Evolutionary conservation across 2,797 vertebrate species (phyloP), one percentile per base, ranked within the genome.

Genomic region (Anguilla obscura): DNA sequence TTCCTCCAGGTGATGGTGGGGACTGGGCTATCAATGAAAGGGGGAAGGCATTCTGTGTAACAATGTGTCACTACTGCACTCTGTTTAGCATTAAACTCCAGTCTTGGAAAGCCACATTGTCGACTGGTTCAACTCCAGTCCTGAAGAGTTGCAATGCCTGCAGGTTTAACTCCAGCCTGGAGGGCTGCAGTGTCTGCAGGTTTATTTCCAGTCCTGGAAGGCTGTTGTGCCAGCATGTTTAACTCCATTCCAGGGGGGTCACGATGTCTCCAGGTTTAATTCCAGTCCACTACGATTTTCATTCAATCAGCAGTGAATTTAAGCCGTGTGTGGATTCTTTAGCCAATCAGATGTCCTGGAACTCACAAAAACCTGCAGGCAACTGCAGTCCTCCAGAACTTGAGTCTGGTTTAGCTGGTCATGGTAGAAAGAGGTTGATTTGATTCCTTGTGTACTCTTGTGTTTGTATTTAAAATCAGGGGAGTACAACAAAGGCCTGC

Each of bases 1-100:
- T 99, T 99, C 92, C 97, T 97, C 98, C 98, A 99, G 9, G 98
- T 98, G 92, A 99, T 99, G 52, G 98, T 98, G 89, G 98, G 98
- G 93, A 99, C 97, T 0, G 98, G 98, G 92, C 98, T 99, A 93
- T 86, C 92, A 93, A 30, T 87, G 16, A 66, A 85, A 85, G 88
- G 92, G 87, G 24, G 33, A 87, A 60, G 56, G 85, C 60, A 84
- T 24, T 30, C 18, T 16, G 14, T 12, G 36, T 21, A 14, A 56
- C 33, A 56, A 30, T 12, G 40, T 79, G 30, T 14, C n/a, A 21
- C 63, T 12, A 48, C 33, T 50, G 33, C 33, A 40, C 69, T 33
- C 21, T 66, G 21, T 56, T 56, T 56, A 56, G 54, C 16, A 9
- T 14, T 14, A 54, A 54, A 54, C 52, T 54, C 52, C 52, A 54